These are phyloP conservation scores for Bothrops alternatus DNA, from an alignment of 2,797 vertebrate genomes.

Conservation along the genomic window DNA sequence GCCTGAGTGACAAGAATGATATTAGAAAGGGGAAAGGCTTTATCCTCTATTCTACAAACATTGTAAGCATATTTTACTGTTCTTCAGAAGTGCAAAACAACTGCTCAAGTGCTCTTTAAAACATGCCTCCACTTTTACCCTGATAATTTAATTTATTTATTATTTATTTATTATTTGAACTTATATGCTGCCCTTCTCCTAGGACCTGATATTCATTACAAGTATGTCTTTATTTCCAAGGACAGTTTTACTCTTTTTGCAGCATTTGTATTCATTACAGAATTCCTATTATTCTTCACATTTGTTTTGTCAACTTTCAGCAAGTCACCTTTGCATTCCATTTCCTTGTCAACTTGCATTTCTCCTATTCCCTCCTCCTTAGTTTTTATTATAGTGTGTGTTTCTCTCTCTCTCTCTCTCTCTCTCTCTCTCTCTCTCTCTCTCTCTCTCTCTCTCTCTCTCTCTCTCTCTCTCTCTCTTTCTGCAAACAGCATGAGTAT, in stretches of 20 bases:
- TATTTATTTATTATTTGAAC: too few species aligned
- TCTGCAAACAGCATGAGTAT: constrained; percentile 17
- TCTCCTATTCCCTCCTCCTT: background rate
- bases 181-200: too few species aligned
- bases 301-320: constrained; percentile 24
- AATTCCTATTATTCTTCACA: constrained; percentile 24
- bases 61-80: background rate
- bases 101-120: background rate
- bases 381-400: background rate
- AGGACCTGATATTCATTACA: background rate
- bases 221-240: background rate
- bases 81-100: background rate
- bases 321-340: background rate
- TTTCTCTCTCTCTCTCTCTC: too few species aligned
- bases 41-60: background rate
- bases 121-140: constrained; percentile 19
- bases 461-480: background rate
- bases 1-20: background rate
- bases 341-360: constrained; percentile 27
- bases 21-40: background rate
- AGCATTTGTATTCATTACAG: constrained; percentile 7
- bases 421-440: too few species aligned
- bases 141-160: constrained; percentile 43
- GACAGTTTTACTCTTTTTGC: constrained; percentile 6
- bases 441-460: background rate